Conservation (phyloP, 2,888 invertebrate genomes). For the Chrysolina haemoptera region DNA sequence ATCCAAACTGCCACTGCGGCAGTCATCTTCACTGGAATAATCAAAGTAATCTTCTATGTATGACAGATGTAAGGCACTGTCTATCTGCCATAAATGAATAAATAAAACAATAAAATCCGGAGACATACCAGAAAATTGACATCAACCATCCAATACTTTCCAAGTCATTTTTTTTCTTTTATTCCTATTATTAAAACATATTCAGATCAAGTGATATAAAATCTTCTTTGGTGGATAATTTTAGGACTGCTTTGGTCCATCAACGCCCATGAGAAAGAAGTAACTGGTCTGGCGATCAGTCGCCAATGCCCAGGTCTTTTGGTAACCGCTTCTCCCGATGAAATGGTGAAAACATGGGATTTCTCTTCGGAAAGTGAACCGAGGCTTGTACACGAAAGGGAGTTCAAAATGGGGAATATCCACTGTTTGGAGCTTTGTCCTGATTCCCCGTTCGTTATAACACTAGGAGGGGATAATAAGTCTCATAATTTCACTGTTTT, state of each 20-base stretch:
- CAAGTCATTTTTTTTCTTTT: no score
- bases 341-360: conserved; percentile 91
- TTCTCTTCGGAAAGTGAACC: conserved; percentile 67
- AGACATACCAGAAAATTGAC: no score
- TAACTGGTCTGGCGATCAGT: conserved; percentile 86
- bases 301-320: conserved; percentile 81
- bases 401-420: conserved; percentile 80
- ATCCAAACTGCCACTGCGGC: no score
- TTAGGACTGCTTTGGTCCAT: conserved; percentile 62
- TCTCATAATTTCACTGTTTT: conserved; percentile 81
- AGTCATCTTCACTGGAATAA: no score
- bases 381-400: conserved; percentile 69
- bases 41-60: no score
- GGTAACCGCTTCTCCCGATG: conserved; percentile 85
- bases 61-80: no score
- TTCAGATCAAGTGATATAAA: neutral
- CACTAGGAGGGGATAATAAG: conserved; percentile 89
- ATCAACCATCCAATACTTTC: no score
- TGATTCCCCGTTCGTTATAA: conserved; percentile 86
- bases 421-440: conserved; percentile 84
- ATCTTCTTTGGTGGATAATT: conserved; percentile 41
- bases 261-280: conserved; percentile 85
- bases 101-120: no score
- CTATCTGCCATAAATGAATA: no score
- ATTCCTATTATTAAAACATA: no score